Evolutionary conservation across 2,113 vertebrate species (phyloP).

Genomic region (Acanthisitta chloris): DNA sequence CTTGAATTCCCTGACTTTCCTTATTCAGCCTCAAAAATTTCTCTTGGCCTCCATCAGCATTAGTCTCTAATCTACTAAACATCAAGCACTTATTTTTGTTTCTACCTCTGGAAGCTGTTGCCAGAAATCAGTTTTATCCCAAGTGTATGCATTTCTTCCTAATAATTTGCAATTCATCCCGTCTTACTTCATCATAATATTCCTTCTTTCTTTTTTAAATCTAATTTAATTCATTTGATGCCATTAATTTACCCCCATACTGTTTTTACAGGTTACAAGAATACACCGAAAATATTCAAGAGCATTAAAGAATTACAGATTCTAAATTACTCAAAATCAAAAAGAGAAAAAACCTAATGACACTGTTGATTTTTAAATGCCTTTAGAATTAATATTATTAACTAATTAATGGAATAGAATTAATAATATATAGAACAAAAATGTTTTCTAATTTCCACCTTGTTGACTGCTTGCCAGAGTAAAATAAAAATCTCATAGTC

Average conservation of each 20-base stretch:
- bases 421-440: background rate
- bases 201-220: background rate
- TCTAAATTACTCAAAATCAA: background rate
- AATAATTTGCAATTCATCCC: background rate
- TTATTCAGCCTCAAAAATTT: background rate
- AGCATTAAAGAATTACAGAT: background rate
- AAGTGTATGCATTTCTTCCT: background rate
- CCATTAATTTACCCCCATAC: background rate
- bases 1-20: background rate
- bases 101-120: background rate
- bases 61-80: background rate
- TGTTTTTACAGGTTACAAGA: background rate
- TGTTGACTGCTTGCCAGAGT: background rate
- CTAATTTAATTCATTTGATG: background rate
- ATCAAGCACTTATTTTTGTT: background rate
- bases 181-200: background rate
- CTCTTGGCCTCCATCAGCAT: background rate
- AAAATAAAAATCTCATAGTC: background rate
- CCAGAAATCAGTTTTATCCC: background rate
- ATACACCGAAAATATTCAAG: background rate
- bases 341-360: background rate
- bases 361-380: background rate
- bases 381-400: background rate
- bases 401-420: background rate
- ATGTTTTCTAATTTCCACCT: background rate